These are phyloP conservation scores for Galaxea fascicularis DNA, from an alignment of 92 coral and sea anemone genomes.

Conservation along the genomic window DNA sequence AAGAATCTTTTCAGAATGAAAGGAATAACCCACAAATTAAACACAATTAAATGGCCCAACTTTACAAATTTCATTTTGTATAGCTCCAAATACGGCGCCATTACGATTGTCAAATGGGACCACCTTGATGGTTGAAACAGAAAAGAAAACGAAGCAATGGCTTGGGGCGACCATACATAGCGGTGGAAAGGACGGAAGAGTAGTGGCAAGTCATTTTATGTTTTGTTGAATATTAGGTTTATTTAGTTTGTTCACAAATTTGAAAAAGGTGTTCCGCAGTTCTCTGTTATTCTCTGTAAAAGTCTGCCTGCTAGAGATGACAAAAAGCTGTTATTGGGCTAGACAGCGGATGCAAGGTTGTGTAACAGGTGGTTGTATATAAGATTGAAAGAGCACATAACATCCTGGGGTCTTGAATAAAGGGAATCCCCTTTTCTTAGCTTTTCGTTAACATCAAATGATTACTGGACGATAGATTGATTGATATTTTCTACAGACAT, in stretches of 20 bases:
- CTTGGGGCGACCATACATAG: conserved; percentile 75
- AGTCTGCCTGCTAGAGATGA: no score
- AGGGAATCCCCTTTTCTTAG: no score
- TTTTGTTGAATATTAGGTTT: background rate
- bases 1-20: no score
- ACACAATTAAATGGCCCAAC: no score
- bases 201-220: conserved; percentile 44
- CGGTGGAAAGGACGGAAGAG: conserved; percentile 64
- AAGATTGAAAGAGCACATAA: background rate
- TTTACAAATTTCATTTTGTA: background rate
- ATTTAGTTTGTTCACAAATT: background rate
- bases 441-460: no score
- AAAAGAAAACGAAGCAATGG: conserved; percentile 76
- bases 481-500: conserved; percentile 45
- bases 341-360: no score
- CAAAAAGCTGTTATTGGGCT: no score
- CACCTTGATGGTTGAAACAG: conserved; percentile 29
- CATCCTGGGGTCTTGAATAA: background rate
- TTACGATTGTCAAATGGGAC: conserved; percentile 1
- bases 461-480: background rate
- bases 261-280: no score
- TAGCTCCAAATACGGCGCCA: background rate
- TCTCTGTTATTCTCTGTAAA: no score
- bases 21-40: no score
- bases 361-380: no score